phyloP scores from a whole-genome alignment of 2,113 vertebrate genomes.

The Capreolus pygargus region DNA sequence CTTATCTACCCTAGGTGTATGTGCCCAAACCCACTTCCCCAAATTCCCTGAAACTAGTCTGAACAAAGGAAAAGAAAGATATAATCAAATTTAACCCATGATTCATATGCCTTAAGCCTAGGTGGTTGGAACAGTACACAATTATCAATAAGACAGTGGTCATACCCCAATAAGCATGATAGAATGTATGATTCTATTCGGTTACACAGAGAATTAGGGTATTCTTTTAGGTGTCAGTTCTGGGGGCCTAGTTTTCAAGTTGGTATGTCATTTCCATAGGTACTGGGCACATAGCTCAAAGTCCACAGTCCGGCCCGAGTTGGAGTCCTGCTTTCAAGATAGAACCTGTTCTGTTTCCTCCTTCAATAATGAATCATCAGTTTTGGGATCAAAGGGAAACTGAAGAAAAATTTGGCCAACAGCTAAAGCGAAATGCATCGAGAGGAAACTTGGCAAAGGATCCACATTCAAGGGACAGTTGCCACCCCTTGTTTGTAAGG shows the following conservation, averaged over 20 bases:
- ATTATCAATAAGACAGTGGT: not conserved
- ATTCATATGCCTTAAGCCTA: not conserved
- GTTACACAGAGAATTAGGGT: not conserved
- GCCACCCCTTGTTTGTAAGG: accelerated
- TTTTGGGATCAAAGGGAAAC: not conserved
- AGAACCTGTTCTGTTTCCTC: not conserved
- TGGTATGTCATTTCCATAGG: not conserved
- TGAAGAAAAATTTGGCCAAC: not conserved
- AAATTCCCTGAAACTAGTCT: not conserved
- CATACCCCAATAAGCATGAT: not conserved
- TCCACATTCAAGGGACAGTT: not conserved
- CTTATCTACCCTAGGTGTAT: not conserved
- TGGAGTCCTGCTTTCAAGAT: not conserved
- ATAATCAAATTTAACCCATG: not conserved
- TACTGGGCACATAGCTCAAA: not conserved
- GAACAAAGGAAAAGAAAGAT: not conserved
- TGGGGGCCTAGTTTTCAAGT: not conserved
- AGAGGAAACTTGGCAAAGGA: not conserved
- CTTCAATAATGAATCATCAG: not conserved
- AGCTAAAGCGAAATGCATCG: not conserved
- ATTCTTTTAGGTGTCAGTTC: not conserved
- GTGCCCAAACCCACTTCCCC: not conserved
- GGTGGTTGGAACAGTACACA: not conserved
- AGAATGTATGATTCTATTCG: not conserved
- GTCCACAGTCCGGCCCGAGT: not conserved